Evolutionary conservation across 2,888 invertebrate genomes (phyloP), one percentile per base, ranked within the genome.

Genomic region (Hydriomena furcata): DNA sequence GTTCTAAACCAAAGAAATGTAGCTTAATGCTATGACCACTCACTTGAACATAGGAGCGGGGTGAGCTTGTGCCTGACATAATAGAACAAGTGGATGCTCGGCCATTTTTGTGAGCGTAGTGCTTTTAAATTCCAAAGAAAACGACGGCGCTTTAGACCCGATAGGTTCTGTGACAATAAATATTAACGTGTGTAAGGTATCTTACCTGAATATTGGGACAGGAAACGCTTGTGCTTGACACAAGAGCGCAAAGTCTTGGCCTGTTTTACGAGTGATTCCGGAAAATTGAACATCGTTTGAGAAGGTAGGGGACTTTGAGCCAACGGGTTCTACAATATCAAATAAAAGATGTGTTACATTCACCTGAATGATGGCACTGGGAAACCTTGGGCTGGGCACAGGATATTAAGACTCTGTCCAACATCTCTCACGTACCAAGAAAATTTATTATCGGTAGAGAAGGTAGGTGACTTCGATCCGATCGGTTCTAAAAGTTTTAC

Each of bases 221-320:
- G 95, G 95, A 82, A 92, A 94, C 66, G 94, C 95, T 91, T 95
- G 95, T 61, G 95, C 94, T 79, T 94, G 94, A 80, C 95, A 95
- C 73, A 94, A 91, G 63, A 95, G 81, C 38, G 93, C 93, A 76
- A 95, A 92, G 72, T 92, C 92, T 71, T 92, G 92, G 61, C 91
- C 91, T 56, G 87, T 89, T 69, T 83, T 88, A 78, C 94, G 92
- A 75, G 92, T 93, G 79, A 94, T 94, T 79, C 93, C 93, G 63
- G 93, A 92, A 76, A 93, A 92, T 77, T 94, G 92, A 57, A 93
- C 91, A 68, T 94, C 94, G 62, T 92, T 92, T 49, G 94, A 93
- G 79, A 95, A 93, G 64, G 93, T 93, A 51, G 95, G 95, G 63
- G 93, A 92, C 82, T 94, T 95, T 65, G 93, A 93, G 77, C 94